Conservation (phyloP, 92 coral and sea anemone species). For the Paramuricea clavata region DNA sequence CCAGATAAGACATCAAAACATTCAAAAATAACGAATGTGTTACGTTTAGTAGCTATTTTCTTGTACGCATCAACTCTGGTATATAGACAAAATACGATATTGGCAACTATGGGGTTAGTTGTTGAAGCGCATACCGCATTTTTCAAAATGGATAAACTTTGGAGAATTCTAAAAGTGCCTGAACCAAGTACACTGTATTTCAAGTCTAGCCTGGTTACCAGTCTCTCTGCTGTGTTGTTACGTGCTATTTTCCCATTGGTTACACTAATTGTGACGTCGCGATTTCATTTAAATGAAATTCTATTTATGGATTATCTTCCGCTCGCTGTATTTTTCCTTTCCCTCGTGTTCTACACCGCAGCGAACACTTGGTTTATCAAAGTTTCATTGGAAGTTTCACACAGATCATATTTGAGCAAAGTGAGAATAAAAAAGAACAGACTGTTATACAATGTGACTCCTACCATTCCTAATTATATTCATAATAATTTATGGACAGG, state of each 20-base stretch:
- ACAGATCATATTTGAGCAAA: background rate
- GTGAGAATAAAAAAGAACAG: background rate
- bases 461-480: constrained; percentile 5
- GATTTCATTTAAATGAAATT: constrained; percentile 56
- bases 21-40: constrained; percentile 84
- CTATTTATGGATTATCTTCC: constrained; percentile 85
- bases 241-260: constrained; percentile 83
- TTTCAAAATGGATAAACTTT: constrained; percentile 81
- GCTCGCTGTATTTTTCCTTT: constrained; percentile 87
- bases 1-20: constrained; percentile 63
- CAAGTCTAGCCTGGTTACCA: constrained; percentile 42
- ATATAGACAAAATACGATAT: constrained; percentile 80
- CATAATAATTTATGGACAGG: constrained; percentile 46
- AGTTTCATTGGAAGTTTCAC: constrained; percentile 59
- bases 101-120: constrained; percentile 80
- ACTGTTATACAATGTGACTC: background rate
- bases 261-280: constrained; percentile 47
- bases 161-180: constrained; percentile 46
- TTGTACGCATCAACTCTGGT: constrained; percentile 64
- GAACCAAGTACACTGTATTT: constrained; percentile 53
- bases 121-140: constrained; percentile 87
- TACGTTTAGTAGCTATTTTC: constrained; percentile 83
- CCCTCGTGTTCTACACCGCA: constrained; percentile 90
- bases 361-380: constrained; percentile 91
- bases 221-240: constrained; percentile 70